Percentiles rank a stretch among this genome's conserved stretches.
These are phyloP conservation scores for Drosophila subpulchrella DNA, from an alignment of 1,140 invertebrate species.

Conservation along the genomic window DNA sequence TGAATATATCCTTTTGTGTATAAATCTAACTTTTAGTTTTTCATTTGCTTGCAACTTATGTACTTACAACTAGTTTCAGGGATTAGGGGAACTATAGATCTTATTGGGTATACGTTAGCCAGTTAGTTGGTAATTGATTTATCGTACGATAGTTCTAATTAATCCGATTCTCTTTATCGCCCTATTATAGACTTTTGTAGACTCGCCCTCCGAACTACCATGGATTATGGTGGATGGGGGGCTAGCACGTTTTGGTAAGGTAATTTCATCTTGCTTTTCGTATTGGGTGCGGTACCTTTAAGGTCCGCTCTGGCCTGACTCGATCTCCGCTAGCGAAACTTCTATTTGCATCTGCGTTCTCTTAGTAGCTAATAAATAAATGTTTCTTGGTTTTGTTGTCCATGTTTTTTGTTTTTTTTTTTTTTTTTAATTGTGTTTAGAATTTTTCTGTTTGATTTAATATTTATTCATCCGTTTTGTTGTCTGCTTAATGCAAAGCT, in stretches of 20 bases:
- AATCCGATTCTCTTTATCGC: constrained; percentile 6
- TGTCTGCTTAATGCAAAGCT: constrained; percentile 32
- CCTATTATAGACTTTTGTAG: constrained; percentile 34
- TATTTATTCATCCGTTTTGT: constrained; percentile 33
- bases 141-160: constrained; percentile 25
- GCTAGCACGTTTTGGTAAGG: constrained; percentile 62
- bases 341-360: neutral
- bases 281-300: constrained; percentile 55
- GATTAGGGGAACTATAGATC: constrained; percentile 34
- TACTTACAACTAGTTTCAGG: constrained; percentile 34
- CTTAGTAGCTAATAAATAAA: constrained; percentile 67
- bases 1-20: constrained; percentile 19
- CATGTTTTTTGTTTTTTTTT: constrained; percentile 9
- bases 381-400: constrained; percentile 44
- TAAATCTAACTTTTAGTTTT: constrained; percentile 47
- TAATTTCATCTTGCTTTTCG: constrained; percentile 73
- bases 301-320: constrained; percentile 25
- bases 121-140: constrained; percentile 49
- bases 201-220: constrained; percentile 24
- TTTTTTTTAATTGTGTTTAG: neutral
- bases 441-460: constrained; percentile 25
- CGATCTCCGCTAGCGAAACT: constrained; percentile 4
- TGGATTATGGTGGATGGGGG: constrained; percentile 8
- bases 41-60: constrained; percentile 11
- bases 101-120: constrained; percentile 25